phyloP scores from a whole-genome alignment of 2,113 vertebrate species.

The Edolisoma coerulescens region DNA sequence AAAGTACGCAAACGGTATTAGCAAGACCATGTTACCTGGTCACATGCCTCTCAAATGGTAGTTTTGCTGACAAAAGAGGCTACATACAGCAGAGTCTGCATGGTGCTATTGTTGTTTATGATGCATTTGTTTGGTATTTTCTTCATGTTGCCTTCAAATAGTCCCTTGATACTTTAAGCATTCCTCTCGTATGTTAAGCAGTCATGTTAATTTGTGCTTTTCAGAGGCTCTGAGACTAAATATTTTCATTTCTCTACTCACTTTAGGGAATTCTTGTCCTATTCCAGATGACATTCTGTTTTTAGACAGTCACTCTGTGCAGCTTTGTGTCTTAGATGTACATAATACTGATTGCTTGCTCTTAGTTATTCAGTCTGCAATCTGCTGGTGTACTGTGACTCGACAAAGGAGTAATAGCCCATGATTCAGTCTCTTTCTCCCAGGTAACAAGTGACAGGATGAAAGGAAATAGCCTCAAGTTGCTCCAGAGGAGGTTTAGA shows the following conservation, averaged over 20 bases:
- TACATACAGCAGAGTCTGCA: neutral
- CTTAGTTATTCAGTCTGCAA: neutral
- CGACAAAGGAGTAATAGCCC: neutral
- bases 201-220: conserved; percentile 6
- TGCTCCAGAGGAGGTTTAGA: neutral
- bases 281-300: neutral
- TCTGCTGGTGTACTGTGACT: neutral
- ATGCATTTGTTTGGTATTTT: neutral
- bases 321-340: neutral
- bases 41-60: neutral
- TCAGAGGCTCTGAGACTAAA: neutral
- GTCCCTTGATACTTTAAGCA: neutral
- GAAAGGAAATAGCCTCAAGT: neutral
- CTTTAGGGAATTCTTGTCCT: conserved; percentile 16
- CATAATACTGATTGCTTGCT: neutral
- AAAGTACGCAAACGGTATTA: neutral
- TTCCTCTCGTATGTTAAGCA: neutral
- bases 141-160: neutral
- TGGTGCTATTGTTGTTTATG: neutral
- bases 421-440: neutral
- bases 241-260: neutral
- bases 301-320: neutral
- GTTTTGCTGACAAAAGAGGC: neutral
- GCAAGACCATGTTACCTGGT: neutral
- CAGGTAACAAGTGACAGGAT: neutral